phyloP scores from a whole-genome alignment of 2,797 vertebrate species.

The Epinephelus awoara region DNA sequence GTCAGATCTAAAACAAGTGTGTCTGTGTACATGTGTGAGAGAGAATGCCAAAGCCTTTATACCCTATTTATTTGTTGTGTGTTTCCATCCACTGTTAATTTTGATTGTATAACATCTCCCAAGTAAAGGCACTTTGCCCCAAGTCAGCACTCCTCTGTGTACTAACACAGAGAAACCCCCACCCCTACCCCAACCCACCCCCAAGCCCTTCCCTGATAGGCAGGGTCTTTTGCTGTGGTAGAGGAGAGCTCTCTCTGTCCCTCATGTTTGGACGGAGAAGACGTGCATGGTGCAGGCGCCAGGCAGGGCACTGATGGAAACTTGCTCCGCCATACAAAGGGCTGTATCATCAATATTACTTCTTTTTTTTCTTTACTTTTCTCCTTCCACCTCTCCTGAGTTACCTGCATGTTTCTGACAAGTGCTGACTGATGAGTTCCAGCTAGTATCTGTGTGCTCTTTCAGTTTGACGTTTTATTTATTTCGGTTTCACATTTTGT shows the following conservation, averaged over 20 bases:
- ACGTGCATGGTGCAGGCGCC: slow-evolving; percentile 92
- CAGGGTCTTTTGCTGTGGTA: slow-evolving; percentile 82
- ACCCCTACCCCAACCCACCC: not conserved
- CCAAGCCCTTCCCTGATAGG: slow-evolving; percentile 47
- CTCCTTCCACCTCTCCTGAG: slow-evolving; percentile 62
- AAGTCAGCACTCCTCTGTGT: slow-evolving; percentile 80
- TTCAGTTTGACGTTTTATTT: slow-evolving; percentile 69
- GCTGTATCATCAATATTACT: slow-evolving; percentile 89
- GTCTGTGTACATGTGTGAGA: slow-evolving; percentile 45
- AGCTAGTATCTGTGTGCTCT: slow-evolving; percentile 81
- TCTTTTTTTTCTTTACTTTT: slow-evolving; percentile 66
- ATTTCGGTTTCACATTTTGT: slow-evolving; percentile 68
- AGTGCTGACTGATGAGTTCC: slow-evolving; percentile 86
- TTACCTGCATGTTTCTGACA: slow-evolving; percentile 87
- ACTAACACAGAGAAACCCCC: slow-evolving; percentile 72
- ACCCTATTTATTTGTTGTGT: slow-evolving; percentile 60
- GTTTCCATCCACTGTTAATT: slow-evolving; percentile 72
- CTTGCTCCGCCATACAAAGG: slow-evolving; percentile 87
- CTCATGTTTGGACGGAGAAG: slow-evolving; percentile 94
- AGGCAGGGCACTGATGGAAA: slow-evolving; percentile 89
- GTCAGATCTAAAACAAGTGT: slow-evolving; percentile 67
- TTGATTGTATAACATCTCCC: slow-evolving; percentile 58
- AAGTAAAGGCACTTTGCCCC: slow-evolving; percentile 55
- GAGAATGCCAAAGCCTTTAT: slow-evolving; percentile 43
- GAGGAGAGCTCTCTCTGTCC: slow-evolving; percentile 84